Percentiles rank a stretch among this genome's conserved stretches.
phyloP scores from a whole-genome alignment of 2,113 vertebrate genomes.

The Eira barbara region DNA sequence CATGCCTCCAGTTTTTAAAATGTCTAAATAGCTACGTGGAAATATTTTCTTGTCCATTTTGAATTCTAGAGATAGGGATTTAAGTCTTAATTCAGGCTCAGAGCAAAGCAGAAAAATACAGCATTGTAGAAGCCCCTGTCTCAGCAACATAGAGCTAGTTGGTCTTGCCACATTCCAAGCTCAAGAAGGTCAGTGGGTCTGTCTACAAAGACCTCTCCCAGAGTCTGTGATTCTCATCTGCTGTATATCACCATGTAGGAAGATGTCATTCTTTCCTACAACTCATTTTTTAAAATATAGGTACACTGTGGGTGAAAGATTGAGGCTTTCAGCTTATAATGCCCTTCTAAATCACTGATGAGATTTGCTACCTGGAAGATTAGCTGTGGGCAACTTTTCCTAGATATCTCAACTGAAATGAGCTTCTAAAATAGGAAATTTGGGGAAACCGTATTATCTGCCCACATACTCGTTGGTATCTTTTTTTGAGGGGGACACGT shows the following conservation, averaged over 20 bases:
- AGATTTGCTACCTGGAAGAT: slow-evolving; percentile 52
- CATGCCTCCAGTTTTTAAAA: neutral
- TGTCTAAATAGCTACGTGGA: neutral
- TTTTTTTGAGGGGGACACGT: slow-evolving; percentile 40
- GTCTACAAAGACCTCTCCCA: slow-evolving; percentile 17
- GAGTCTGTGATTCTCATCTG: slow-evolving; percentile 35
- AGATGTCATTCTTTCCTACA: slow-evolving; percentile 52
- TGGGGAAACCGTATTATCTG: slow-evolving; percentile 35
- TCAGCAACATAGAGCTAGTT: neutral
- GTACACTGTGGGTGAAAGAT: slow-evolving; percentile 46
- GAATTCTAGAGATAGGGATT: neutral
- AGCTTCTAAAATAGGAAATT: slow-evolving; percentile 46
- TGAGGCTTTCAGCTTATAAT: neutral
- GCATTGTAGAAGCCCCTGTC: neutral
- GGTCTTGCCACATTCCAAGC: slow-evolving; percentile 33
- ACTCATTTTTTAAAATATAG: slow-evolving; percentile 46
- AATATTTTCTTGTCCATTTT: slow-evolving; percentile 8
- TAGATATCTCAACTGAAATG: slow-evolving; percentile 62
- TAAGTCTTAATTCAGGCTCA: neutral
- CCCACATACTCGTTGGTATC: neutral
- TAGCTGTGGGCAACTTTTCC: slow-evolving; percentile 46
- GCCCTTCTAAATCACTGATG: slow-evolving; percentile 18
- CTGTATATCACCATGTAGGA: slow-evolving; percentile 52
- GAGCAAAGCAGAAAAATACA: neutral
- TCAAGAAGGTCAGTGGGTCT: neutral